A percentile compares a stretch with the other conserved stretches of the same genome.
phyloP scores from a whole-genome alignment of 2,797 vertebrate genomes.

The Poecilia wingei region DNA sequence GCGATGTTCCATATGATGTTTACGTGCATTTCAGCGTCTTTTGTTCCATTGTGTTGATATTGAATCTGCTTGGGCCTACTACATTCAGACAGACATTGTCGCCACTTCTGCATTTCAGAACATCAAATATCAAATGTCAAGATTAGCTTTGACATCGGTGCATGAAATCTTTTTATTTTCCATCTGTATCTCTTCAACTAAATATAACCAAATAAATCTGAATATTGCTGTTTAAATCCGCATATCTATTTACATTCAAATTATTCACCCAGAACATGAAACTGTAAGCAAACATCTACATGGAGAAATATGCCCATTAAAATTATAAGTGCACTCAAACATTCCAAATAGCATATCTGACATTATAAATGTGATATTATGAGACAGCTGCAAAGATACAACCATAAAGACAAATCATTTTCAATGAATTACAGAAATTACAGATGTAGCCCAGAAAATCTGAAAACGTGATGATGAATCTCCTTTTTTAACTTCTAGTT shows the following conservation, averaged over 20 bases:
- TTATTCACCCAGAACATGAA: conserved; percentile 43
- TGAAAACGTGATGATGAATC: conserved; percentile 82
- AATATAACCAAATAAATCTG: neutral
- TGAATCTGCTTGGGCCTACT: neutral
- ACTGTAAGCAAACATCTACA: conserved; percentile 57
- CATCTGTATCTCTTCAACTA: conserved; percentile 9
- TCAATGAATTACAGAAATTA: conserved; percentile 77
- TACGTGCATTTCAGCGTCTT: neutral
- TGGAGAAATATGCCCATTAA: conserved; percentile 49
- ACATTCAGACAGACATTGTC: neutral
- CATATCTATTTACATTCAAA: conserved; percentile 26
- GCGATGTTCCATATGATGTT: neutral
- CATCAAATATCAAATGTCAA: no score
- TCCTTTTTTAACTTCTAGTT: conserved; percentile 68
- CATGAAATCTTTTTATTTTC: conserved; percentile 12
- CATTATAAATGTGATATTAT: conserved; percentile 56
- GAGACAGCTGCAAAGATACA: conserved; percentile 64
- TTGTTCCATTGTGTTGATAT: neutral
- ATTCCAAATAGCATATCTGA: conserved; percentile 50
- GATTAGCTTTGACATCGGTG: neutral
- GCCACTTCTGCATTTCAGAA: neutral
- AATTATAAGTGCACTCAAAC: conserved; percentile 51
- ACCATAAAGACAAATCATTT: conserved; percentile 69
- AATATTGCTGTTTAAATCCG: conserved; percentile 21
- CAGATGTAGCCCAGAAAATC: conserved; percentile 76